Base-by-base conservation (phyloP, 2,797 vertebrate species). In the Helarctos malayanus region DNA sequence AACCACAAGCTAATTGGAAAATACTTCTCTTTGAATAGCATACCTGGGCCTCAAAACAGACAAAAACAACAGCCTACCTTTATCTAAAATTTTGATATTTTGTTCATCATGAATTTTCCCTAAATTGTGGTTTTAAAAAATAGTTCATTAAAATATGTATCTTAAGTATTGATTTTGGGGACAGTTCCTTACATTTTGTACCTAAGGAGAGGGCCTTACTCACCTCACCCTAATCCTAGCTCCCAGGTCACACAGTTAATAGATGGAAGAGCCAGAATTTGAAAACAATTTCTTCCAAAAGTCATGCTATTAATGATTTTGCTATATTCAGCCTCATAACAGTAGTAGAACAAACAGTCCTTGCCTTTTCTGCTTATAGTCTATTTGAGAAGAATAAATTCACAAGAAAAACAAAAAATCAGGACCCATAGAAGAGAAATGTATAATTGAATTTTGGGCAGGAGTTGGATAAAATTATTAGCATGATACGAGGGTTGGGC, bases 311-410 rank as follows among this genome's bases (percentile, higher is more conserved):
- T 89, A 75, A 85, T 76, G n/a, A 47, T 15, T 85, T 89, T 78
- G 23, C 19, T 32, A n/a, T 16, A 57, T 23, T 49, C 1, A 56
- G 25, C 23, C 38, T 86, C 52, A 49, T 23, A 49, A 83, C 63
- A 75, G 12, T 7, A 63, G 54, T 52, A 81, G 57, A 56, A 83
- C 11, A 18, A 47, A 69, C 8, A 68, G 7, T 18, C 27, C 52
- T 81, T 29, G 16, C 9, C 47, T 85, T 84, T 91, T 87, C 71
- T 95, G 10, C 27, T 61, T 56, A 25, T 3, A 49, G 7, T 57
- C 78, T 97, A 49, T 80, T 81, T 91, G 80, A 94, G n/a, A 79
- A 41, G 14, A 95, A 71, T 29, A 94, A 35, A 18, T 78, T 89
- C 52, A 86, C 14, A 76, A 56, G 56, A 49, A 91, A 94, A 59